These are phyloP conservation scores for Sebastes oblongus DNA, from an alignment of 2,797 vertebrate species.

Conservation along the genomic window DNA sequence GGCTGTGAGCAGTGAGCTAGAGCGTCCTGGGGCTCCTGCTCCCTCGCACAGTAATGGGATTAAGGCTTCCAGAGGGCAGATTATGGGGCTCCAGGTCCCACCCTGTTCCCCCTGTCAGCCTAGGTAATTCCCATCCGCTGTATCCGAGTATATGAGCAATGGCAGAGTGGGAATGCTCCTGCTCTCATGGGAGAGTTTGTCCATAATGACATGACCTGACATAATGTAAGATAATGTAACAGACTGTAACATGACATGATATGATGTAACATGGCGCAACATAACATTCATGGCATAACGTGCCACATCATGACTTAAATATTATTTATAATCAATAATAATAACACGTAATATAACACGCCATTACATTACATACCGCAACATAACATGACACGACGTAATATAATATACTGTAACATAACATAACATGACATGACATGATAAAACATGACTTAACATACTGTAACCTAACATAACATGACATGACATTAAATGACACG, in stretches of 20 bases:
- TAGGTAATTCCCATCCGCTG: slow-evolving; percentile 47
- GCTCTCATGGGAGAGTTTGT: not conserved
- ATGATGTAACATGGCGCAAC: not conserved
- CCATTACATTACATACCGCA: not conserved
- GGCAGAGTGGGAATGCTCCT: slow-evolving; percentile 49
- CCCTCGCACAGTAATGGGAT: slow-evolving; percentile 70
- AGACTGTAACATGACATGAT: not conserved
- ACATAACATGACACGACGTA: too few species aligned
- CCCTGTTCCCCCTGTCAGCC: slow-evolving; percentile 54
- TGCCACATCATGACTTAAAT: too few species aligned
- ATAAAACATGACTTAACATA: too few species aligned
- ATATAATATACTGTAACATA: too few species aligned
- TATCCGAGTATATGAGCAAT: slow-evolving; percentile 26
- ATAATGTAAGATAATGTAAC: not conserved
- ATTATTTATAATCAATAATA: too few species aligned
- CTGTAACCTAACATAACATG: too few species aligned
- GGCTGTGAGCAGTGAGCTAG: slow-evolving; percentile 61
- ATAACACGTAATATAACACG: not conserved
- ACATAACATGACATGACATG: too few species aligned
- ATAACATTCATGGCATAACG: not conserved
- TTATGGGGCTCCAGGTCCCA: slow-evolving; percentile 72
- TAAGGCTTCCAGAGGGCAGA: slow-evolving; percentile 67
- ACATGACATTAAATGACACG: too few species aligned
- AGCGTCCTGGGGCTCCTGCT: slow-evolving; percentile 60
- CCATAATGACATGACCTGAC: not conserved